phyloP scores from a whole-genome alignment of 1,140 invertebrate species.

The Arion vulgaris region DNA sequence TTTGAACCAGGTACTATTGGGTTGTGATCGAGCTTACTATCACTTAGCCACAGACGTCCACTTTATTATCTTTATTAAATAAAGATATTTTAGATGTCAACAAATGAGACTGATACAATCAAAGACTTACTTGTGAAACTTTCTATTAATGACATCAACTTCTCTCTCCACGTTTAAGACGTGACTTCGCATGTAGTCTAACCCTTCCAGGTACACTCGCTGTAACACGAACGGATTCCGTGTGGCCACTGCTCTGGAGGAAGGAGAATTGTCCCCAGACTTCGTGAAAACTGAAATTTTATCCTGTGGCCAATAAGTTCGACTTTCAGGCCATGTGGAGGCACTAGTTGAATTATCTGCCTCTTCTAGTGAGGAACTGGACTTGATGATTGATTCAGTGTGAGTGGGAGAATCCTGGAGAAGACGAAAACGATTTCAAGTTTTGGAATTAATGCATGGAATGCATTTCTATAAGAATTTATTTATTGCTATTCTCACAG shows the following conservation, averaged over 20 bases:
- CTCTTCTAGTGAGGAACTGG: background rate
- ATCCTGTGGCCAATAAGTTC: background rate
- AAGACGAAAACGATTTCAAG: background rate
- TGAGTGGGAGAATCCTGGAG: background rate
- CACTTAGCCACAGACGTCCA: too few relatives aligned
- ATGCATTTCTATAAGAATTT: too few relatives aligned
- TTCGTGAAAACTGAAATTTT: too few relatives aligned
- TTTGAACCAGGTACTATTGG: too few relatives aligned
- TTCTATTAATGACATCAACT: constrained; percentile 45
- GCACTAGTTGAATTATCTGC: background rate
- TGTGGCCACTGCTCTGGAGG: constrained; percentile 45
- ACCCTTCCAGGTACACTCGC: constrained; percentile 62
- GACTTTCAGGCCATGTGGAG: background rate
- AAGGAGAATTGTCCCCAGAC: too few relatives aligned
- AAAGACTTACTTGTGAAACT: constrained; percentile 48
- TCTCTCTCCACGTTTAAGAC: constrained; percentile 56
- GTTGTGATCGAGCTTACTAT: too few relatives aligned
- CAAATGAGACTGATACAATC: too few relatives aligned
- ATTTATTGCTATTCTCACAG: too few relatives aligned
- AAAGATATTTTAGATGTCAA: too few relatives aligned
- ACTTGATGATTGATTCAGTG: background rate
- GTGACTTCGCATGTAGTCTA: constrained; percentile 59
- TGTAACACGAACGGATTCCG: constrained; percentile 54
- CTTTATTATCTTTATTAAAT: too few relatives aligned
- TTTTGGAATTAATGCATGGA: too few relatives aligned